Percentiles rank a stretch among this genome's conserved stretches.
Evolutionary conservation across 2,888 invertebrate species (phyloP).

Genomic region (Argynnis bischoffii): DNA sequence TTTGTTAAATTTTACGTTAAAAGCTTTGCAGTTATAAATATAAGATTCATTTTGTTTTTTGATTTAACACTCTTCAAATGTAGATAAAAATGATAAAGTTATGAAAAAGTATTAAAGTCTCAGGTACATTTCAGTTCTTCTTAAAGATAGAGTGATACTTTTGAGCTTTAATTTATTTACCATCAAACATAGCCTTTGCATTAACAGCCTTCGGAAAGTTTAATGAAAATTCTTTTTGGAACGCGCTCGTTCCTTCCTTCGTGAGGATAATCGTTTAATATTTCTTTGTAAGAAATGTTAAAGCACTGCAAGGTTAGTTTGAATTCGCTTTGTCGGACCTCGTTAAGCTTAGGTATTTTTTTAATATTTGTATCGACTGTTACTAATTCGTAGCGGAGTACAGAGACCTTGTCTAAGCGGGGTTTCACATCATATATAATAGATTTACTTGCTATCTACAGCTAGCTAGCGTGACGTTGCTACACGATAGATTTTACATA

Average conservation of each 20-base stretch:
- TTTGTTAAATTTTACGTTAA: no score
- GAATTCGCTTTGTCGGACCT: slow-evolving; percentile 20
- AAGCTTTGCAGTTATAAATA: no score
- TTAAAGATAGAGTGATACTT: neutral
- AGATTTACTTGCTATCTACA: no score
- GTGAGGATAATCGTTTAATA: slow-evolving; percentile 31
- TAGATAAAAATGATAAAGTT: no score
- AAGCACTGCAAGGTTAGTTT: slow-evolving; percentile 22
- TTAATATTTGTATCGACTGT: neutral
- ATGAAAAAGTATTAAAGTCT: neutral
- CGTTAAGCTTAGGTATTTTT: slow-evolving; percentile 3
- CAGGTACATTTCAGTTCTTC: neutral
- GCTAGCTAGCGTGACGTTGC: no score
- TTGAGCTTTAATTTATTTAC: slow-evolving; percentile 7
- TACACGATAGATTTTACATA: no score
- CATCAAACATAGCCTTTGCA: slow-evolving; percentile 2
- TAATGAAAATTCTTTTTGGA: slow-evolving; percentile 28
- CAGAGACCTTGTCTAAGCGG: no score
- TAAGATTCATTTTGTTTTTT: no score
- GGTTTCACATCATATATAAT: no score
- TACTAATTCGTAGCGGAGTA: no score
- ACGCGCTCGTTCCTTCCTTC: slow-evolving; percentile 23
- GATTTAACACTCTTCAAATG: no score
- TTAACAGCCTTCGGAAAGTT: slow-evolving; percentile 16
- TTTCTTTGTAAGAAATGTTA: slow-evolving; percentile 22